phyloP scores from a whole-genome alignment of 2,797 vertebrate species.

The Centroberyx gerrardi region DNA sequence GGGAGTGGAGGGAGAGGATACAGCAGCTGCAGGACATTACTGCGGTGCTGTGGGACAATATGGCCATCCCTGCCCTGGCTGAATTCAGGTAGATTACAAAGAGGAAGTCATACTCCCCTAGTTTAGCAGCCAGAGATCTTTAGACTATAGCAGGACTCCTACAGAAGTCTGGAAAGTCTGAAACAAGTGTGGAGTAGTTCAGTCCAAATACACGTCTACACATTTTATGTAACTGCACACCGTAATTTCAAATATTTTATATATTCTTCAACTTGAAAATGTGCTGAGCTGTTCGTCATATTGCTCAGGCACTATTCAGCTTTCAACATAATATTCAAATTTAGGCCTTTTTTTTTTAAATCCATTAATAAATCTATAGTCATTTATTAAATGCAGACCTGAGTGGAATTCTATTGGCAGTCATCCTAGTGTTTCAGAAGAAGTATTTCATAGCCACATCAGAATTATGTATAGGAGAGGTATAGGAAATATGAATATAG shows the following conservation, averaged over 20 bases:
- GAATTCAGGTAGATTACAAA: slow-evolving; percentile 90
- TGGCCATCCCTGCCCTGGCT: slow-evolving; percentile 87
- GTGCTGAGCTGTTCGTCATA: too few relatives aligned
- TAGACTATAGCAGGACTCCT: background rate
- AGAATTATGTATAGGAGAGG: too few relatives aligned
- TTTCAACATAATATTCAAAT: background rate
- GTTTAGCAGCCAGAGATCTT: background rate
- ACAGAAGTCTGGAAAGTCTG: background rate
- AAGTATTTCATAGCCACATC: too few relatives aligned
- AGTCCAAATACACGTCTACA: too few relatives aligned
- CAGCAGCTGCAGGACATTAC: slow-evolving; percentile 92
- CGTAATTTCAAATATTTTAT: too few relatives aligned
- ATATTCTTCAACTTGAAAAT: too few relatives aligned
- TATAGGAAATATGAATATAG: too few relatives aligned
- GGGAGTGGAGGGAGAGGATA: slow-evolving; percentile 92
- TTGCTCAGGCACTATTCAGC: too few relatives aligned
- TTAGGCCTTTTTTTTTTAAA: background rate
- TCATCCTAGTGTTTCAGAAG: too few relatives aligned
- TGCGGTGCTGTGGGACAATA: slow-evolving; percentile 92
- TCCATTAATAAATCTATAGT: background rate
- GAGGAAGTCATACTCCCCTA: background rate
- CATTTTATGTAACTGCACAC: too few relatives aligned
- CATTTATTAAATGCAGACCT: too few relatives aligned
- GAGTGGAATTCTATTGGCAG: background rate
- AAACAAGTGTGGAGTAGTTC: too few relatives aligned